A percentile compares a stretch with the other conserved stretches of the same genome.
Evolutionary conservation across 92 coral and sea anemone genomes (phyloP).

Genomic region (Desmophyllum pertusum): DNA sequence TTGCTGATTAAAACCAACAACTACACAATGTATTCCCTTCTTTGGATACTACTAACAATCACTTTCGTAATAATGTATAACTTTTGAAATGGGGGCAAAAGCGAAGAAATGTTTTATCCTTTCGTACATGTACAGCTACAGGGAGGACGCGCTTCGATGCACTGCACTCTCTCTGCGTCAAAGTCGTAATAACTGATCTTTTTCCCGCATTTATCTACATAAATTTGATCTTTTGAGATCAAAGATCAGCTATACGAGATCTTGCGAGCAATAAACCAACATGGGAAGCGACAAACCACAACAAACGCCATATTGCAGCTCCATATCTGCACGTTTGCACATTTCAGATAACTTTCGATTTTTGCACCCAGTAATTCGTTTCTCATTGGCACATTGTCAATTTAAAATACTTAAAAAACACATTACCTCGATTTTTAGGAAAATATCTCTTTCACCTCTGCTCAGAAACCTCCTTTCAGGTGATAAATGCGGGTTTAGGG

Average conservation of each 20-base stretch:
- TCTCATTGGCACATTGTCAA: neutral
- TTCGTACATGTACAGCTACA: no score
- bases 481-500: neutral
- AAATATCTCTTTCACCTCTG: neutral
- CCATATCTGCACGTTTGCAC: neutral
- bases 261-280: neutral
- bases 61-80: neutral
- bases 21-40: neutral
- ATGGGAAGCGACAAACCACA: neutral
- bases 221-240: neutral
- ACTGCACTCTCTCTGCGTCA: no score
- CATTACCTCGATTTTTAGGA: conserved; percentile 1
- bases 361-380: neutral
- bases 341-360: no score
- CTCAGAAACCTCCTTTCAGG: conserved; percentile 7
- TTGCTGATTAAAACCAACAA: neutral
- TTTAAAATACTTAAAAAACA: neutral
- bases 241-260: neutral
- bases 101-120: no score
- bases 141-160: neutral
- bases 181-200: neutral
- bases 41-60: neutral
- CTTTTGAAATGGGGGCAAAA: neutral
- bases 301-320: neutral
- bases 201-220: neutral